A percentile compares a stretch with the other conserved stretches of the same genome.
These are phyloP conservation scores for Oryzaephilus surinamensis DNA, from an alignment of 1,140 invertebrate species.

Conservation along the genomic window DNA sequence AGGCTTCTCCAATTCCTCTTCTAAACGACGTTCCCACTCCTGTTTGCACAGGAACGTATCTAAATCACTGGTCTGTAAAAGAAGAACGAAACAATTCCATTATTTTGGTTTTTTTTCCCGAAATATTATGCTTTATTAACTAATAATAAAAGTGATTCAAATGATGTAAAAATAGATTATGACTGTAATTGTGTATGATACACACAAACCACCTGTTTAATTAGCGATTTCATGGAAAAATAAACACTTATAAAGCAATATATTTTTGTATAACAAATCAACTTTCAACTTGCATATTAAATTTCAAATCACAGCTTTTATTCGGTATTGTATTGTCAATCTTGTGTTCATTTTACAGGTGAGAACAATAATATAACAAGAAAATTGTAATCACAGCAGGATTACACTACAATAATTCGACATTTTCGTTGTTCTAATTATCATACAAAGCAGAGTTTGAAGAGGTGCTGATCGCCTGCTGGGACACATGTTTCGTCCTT, in stretches of 20 bases:
- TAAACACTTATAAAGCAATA: not conserved
- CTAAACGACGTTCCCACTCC: constrained; percentile 45
- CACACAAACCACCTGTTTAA: not conserved
- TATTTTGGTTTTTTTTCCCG: too few species aligned
- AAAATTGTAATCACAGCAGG: constrained; percentile 15
- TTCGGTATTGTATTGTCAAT: not conserved
- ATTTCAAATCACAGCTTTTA: not conserved
- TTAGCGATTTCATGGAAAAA: not conserved
- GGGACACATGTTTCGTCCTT: constrained; percentile 13
- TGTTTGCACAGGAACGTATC: constrained; percentile 49
- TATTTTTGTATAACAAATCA: not conserved
- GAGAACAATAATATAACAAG: too few species aligned
- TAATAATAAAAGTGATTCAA: too few species aligned
- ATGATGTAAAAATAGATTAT: too few species aligned
- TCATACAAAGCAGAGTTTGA: constrained; percentile 24
- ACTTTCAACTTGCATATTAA: not conserved
- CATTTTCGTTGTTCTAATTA: constrained; percentile 25
- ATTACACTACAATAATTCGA: constrained; percentile 11
- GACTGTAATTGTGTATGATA: too few species aligned
- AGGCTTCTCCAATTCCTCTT: constrained; percentile 45
- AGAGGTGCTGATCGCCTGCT: constrained; percentile 21
- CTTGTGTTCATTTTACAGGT: too few species aligned
- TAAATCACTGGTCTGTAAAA: constrained; percentile 48
- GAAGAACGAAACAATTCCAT: constrained; percentile 2
- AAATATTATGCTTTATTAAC: too few species aligned